Percentiles rank a stretch among this genome's conserved stretches.
Evolutionary conservation across 2,113 vertebrate genomes (phyloP).

Genomic region (Acanthisitta chloris): DNA sequence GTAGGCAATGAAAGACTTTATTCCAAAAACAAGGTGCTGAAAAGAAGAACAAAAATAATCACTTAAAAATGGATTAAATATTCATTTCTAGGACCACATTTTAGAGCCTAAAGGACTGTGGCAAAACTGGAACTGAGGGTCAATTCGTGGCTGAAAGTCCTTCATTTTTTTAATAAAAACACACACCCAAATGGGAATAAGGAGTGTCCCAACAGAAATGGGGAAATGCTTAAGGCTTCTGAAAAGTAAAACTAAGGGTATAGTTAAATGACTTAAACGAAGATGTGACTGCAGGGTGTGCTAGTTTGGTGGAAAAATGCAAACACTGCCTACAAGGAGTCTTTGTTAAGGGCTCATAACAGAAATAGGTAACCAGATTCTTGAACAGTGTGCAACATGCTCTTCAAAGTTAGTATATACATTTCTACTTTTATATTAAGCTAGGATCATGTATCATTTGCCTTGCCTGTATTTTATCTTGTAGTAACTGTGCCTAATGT

Average conservation of each 20-base stretch:
- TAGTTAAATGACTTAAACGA: not conserved
- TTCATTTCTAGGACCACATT: not conserved
- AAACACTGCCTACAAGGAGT: not conserved
- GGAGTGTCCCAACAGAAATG: not conserved
- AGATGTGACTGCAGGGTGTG: not conserved
- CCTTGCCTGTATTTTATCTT: not conserved
- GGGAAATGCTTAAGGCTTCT: not conserved
- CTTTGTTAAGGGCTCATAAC: not conserved
- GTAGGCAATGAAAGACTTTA: conserved; percentile 85
- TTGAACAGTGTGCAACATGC: fast-evolving
- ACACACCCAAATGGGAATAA: not conserved
- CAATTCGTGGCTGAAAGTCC: not conserved
- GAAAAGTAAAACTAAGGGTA: not conserved
- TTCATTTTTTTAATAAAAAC: not conserved
- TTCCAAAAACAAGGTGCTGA: conserved; percentile 83
- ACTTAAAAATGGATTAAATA: not conserved
- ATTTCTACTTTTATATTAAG: not conserved
- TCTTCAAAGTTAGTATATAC: not conserved
- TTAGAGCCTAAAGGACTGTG: not conserved
- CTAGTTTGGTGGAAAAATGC: not conserved
- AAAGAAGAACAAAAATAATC: conserved; percentile 38
- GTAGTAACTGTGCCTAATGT: not conserved
- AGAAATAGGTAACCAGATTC: not conserved
- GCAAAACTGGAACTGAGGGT: not conserved
- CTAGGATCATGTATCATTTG: not conserved